A percentile compares a stretch with the other conserved stretches of the same genome.
Conservation (phyloP, 2,888 invertebrate species). For the Ashinkailepas kermadecensis region DNA sequence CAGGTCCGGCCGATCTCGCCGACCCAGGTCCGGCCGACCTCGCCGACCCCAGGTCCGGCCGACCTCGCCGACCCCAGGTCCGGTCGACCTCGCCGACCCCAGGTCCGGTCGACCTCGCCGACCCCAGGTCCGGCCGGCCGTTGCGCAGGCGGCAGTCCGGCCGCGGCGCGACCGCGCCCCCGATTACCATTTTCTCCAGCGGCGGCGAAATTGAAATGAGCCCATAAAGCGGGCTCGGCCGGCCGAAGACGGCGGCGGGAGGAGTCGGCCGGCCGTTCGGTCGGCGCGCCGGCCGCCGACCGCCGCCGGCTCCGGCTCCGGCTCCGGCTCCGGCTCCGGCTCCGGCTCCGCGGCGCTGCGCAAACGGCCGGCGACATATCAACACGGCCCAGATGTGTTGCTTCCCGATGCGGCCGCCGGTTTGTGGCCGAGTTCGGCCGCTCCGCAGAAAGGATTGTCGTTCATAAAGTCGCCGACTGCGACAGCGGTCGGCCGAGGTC, state of each 20-base stretch:
- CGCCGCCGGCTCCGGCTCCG: too few relatives aligned
- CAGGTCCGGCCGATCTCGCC: too few relatives aligned
- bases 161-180: too few relatives aligned
- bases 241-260: not conserved
- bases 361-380: not conserved
- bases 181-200: slow-evolving; percentile 4
- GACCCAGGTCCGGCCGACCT: too few relatives aligned
- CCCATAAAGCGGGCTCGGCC: not conserved
- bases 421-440: not conserved
- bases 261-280: not conserved
- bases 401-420: not conserved
- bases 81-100: too few relatives aligned
- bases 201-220: slow-evolving; percentile 10
- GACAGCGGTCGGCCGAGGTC: not conserved
- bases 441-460: not conserved
- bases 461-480: not conserved
- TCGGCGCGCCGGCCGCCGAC: not conserved
- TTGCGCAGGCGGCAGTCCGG: too few relatives aligned
- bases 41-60: too few relatives aligned
- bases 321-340: too few relatives aligned
- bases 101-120: too few relatives aligned
- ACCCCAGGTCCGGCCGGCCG: too few relatives aligned
- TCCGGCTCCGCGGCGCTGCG: too few relatives aligned
- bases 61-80: too few relatives aligned
- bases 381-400: not conserved